phyloP scores from a whole-genome alignment of 2,888 invertebrate species.

The Campoletis raptor region DNA sequence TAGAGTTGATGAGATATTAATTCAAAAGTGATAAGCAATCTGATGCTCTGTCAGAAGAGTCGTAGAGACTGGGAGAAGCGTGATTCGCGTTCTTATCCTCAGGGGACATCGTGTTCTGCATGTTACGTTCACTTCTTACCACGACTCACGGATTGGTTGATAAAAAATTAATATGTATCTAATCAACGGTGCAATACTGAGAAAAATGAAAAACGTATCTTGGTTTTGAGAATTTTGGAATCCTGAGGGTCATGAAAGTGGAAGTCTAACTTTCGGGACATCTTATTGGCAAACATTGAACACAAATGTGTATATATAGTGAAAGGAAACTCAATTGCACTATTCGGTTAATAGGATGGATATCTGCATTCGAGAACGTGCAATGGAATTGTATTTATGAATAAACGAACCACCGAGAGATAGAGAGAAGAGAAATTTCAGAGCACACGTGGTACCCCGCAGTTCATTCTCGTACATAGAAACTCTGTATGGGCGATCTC shows the following conservation, averaged over 20 bases:
- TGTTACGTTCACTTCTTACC: not conserved
- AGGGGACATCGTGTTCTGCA: not conserved
- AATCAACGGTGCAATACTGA: not conserved
- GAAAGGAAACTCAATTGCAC: slow-evolving; percentile 57
- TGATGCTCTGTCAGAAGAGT: not conserved
- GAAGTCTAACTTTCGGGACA: not conserved
- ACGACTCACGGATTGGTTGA: not conserved
- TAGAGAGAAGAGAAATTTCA: slow-evolving; percentile 15
- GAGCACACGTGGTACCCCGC: slow-evolving; percentile 22
- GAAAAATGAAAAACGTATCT: not conserved
- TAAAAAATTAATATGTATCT: not conserved
- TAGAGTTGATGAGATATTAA: not conserved
- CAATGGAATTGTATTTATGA: slow-evolving; percentile 40
- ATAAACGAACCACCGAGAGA: not conserved
- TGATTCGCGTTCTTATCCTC: not conserved
- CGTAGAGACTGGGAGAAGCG: not conserved
- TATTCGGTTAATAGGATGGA: slow-evolving; percentile 63
- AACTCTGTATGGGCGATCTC: slow-evolving; percentile 20
- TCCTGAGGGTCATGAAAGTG: not conserved
- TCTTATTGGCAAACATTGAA: not conserved
- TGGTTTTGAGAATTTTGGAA: not conserved
- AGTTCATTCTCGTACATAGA: slow-evolving; percentile 30
- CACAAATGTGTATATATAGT: slow-evolving; percentile 5
- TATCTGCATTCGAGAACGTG: slow-evolving; percentile 41
- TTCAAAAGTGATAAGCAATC: not conserved